A percentile compares a stretch with the other conserved stretches of the same genome.
phyloP scores from a whole-genome alignment of 2,113 vertebrate genomes.

The Boulengeromyrus knoepffleri region DNA sequence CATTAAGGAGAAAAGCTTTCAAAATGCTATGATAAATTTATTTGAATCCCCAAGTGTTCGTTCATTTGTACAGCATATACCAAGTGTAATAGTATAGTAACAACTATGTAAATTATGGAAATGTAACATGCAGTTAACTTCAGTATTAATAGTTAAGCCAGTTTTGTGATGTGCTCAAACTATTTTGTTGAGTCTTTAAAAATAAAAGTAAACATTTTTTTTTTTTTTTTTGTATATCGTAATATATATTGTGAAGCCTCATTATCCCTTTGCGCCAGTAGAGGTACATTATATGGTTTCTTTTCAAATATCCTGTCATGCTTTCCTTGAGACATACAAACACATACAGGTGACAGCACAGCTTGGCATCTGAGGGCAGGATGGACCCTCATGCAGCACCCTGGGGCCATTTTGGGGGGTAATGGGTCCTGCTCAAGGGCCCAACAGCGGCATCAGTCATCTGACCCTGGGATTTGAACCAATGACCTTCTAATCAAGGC shows the following conservation, averaged over 20 bases:
- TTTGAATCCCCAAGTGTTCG: not conserved
- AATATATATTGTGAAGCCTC: not conserved
- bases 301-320: not conserved
- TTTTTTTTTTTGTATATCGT: not conserved
- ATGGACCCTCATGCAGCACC: not conserved
- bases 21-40: not conserved
- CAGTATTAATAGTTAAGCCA: not conserved
- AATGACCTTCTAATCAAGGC: not conserved
- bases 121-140: not conserved
- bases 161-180: not conserved
- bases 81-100: not conserved
- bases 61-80: not conserved
- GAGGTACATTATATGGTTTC: not conserved
- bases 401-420: not conserved
- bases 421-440: not conserved
- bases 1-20: not conserved
- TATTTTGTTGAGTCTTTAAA: not conserved
- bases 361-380: not conserved
- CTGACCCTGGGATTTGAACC: not conserved
- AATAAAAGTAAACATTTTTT: not conserved
- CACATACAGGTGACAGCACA: not conserved
- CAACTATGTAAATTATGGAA: not conserved
- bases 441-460: not conserved
- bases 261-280: not conserved
- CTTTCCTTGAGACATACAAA: not conserved